phyloP scores from a whole-genome alignment of 2,888 invertebrate genomes.

The Andrena camellia region DNA sequence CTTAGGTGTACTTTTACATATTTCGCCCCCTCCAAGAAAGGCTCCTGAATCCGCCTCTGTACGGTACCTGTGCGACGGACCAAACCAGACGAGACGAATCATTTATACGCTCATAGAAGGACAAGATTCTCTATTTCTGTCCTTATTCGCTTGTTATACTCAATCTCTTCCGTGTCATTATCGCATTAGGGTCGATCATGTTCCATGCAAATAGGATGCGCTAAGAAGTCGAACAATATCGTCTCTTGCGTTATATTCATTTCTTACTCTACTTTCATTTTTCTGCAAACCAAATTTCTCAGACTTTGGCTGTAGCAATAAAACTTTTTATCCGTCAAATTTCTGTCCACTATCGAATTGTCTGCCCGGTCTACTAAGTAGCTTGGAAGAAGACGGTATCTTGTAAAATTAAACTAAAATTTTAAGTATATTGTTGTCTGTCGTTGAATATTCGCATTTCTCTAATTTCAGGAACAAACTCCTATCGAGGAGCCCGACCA shows the following conservation, averaged over 20 bases:
- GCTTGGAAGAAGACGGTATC: no score
- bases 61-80: background rate
- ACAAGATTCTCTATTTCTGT: conserved; percentile 32
- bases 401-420: no score
- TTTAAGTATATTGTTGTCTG: background rate
- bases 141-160: background rate
- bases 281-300: background rate
- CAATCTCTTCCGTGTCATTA: conserved; percentile 23
- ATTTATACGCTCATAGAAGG: conserved; percentile 9
- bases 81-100: conserved; percentile 9
- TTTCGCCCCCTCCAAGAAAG: background rate
- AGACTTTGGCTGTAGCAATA: no score
- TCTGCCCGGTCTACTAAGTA: no score
- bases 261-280: background rate
- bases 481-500: conserved; percentile 92
- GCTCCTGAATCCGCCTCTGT: no score
- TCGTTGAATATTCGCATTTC: background rate
- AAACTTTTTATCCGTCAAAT: no score
- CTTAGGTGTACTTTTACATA: no score
- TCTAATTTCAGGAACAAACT: conserved; percentile 90
- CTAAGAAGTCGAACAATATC: no score
- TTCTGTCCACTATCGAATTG: no score
- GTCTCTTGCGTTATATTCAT: background rate
- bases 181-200: background rate
- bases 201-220: background rate